Percentiles rank a stretch among this genome's conserved stretches.
Evolutionary conservation across 35 echinoderm and acorn worm species (phyloP).

Genomic region (Nesometra sesokonis): DNA sequence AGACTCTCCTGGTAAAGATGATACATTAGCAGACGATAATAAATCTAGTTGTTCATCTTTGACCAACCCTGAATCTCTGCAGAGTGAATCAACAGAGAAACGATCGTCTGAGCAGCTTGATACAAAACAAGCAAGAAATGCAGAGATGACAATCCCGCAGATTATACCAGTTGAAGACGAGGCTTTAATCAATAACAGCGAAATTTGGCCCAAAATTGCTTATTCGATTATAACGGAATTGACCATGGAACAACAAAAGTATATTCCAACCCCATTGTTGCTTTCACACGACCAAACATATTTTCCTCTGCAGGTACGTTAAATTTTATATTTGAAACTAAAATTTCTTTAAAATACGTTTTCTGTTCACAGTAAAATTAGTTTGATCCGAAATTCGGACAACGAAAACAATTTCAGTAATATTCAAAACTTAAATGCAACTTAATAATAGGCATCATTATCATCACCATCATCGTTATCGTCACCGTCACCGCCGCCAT

Average conservation of each 20-base stretch:
- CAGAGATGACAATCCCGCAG: background rate
- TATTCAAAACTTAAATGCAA: too few relatives aligned
- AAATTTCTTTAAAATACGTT: background rate
- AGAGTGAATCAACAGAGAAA: background rate
- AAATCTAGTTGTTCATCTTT: background rate
- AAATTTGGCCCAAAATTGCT: background rate
- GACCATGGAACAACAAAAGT: background rate
- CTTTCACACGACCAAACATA: background rate
- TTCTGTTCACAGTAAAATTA: too few relatives aligned
- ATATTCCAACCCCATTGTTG: background rate
- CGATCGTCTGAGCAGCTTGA: background rate
- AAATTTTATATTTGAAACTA: background rate
- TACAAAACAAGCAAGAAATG: background rate
- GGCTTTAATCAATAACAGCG: background rate
- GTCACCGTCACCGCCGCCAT: too few relatives aligned
- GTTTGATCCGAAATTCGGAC: too few relatives aligned
- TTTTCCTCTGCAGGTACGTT: background rate
- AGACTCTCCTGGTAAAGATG: background rate
- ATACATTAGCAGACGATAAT: background rate
- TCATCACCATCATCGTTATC: too few relatives aligned
- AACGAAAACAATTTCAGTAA: too few relatives aligned
- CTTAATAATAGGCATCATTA: too few relatives aligned
- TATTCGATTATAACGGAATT: background rate
- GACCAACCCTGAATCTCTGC: background rate
- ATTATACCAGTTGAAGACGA: background rate